Percentiles rank a stretch among this genome's conserved stretches.
These are phyloP conservation scores for Polietes domitor DNA, from an alignment of 2,888 invertebrate species.

Conservation along the genomic window DNA sequence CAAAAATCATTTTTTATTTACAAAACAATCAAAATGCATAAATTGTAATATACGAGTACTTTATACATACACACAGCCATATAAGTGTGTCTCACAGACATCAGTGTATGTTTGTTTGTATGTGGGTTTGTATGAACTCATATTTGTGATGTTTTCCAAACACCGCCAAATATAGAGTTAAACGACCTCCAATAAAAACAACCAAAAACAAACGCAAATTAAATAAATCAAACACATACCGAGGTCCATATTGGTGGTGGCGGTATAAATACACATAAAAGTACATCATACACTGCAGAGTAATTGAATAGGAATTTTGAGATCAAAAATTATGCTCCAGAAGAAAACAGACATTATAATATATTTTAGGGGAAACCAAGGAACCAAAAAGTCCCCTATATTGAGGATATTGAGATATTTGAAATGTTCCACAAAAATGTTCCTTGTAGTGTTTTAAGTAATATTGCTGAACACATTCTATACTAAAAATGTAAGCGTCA, in stretches of 20 bases:
- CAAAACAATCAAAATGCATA: conserved; percentile 8
- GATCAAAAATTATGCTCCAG: too few species aligned
- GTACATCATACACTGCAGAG: neutral
- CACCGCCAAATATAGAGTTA: conserved; percentile 30
- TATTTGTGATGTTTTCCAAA: conserved; percentile 25
- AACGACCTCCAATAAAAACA: conserved; percentile 39
- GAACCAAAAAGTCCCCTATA: too few species aligned
- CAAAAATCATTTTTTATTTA: too few species aligned
- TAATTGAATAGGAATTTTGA: neutral
- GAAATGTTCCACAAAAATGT: too few species aligned
- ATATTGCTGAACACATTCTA: too few species aligned
- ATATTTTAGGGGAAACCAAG: too few species aligned
- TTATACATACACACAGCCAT: neutral
- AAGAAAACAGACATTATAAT: too few species aligned
- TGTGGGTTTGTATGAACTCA: conserved; percentile 48
- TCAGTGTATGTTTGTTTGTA: neutral
- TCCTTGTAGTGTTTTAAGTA: too few species aligned
- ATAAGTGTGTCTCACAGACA: too few species aligned
- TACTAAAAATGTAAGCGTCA: too few species aligned
- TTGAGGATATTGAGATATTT: too few species aligned
- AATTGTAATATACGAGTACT: neutral
- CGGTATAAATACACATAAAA: too few species aligned
- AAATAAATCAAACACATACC: neutral
- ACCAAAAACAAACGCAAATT: neutral
- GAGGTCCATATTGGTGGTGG: neutral